Conservation (phyloP, 1,140 invertebrate species). For the Liolophura sinensis region DNA sequence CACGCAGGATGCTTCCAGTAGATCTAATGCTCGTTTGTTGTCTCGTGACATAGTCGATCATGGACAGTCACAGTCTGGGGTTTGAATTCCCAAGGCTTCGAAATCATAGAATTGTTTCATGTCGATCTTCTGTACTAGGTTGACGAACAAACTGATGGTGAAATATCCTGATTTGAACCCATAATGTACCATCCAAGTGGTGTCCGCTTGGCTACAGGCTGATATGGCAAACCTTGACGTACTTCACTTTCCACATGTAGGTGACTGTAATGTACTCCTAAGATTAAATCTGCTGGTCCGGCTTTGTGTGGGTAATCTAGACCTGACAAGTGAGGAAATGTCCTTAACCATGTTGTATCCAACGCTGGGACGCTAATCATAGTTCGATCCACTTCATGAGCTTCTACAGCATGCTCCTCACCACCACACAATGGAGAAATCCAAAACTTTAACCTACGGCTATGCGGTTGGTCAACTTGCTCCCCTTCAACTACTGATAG, state of each 20-base stretch:
- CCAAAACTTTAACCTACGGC: constrained; percentile 5
- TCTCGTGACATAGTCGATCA: neutral
- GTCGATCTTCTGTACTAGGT: neutral
- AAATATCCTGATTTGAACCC: neutral
- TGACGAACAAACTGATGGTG: neutral
- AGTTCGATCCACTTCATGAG: constrained; percentile 4
- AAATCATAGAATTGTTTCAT: no score
- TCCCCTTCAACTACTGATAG: neutral
- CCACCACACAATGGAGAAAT: constrained; percentile 3
- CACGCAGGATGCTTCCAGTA: no score
- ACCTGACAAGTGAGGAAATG: constrained; percentile 1
- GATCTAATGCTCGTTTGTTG: neutral
- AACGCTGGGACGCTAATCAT: constrained; percentile 4
- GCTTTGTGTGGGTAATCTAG: neutral
- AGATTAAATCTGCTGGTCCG: constrained; percentile 4
- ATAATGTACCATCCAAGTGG: no score
- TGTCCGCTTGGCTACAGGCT: constrained; percentile 5
- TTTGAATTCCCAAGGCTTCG: neutral
- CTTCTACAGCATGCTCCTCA: constrained; percentile 6
- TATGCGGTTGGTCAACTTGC: constrained; percentile 1
- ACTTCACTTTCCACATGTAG: constrained; percentile 1
- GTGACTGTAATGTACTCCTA: constrained; percentile 8
- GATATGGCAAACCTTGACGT: constrained; percentile 2
- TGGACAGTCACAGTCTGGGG: constrained; percentile 2
- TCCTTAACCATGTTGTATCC: neutral